Evolutionary conservation across 2,797 vertebrate species (phyloP).

Genomic region (Darevskia nairensis): DNA sequence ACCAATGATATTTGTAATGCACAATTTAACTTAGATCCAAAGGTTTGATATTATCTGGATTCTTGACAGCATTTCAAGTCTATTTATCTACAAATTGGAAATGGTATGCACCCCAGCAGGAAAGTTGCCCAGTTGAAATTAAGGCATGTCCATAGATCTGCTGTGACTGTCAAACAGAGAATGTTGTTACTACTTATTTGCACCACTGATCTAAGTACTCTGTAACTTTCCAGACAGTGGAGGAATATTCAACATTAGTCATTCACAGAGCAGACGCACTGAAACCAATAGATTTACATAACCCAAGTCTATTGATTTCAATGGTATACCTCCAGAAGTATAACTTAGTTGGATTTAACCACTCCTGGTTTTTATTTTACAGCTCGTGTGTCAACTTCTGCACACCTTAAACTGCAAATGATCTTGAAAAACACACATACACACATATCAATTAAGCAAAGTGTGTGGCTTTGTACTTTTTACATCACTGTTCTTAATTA

Average conservation of each 20-base stretch:
- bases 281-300: too few species aligned
- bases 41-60: not conserved
- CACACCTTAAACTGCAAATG: not conserved
- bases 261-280: too few species aligned
- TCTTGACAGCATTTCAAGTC: not conserved
- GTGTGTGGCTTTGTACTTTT: not conserved
- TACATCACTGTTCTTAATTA: not conserved
- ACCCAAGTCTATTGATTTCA: too few species aligned
- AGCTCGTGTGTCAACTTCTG: not conserved
- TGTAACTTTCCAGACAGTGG: conserved; percentile 4
- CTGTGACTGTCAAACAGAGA: not conserved
- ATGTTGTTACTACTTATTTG: not conserved
- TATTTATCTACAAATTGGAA: not conserved
- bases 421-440: not conserved
- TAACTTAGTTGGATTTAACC: too few species aligned
- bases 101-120: fast-evolving
- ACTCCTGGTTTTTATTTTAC: not conserved
- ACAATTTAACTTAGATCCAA: not conserved
- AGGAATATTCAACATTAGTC: too few species aligned
- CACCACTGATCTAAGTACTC: conserved; percentile 24
- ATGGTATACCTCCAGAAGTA: too few species aligned
- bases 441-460: conserved; percentile 1
- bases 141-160: not conserved
- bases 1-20: not conserved
- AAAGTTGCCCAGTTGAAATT: not conserved